Evolutionary conservation across 1,140 invertebrate genomes (phyloP), one percentile per base, ranked within the genome.

Genomic region (Steinernema feltiae): DNA sequence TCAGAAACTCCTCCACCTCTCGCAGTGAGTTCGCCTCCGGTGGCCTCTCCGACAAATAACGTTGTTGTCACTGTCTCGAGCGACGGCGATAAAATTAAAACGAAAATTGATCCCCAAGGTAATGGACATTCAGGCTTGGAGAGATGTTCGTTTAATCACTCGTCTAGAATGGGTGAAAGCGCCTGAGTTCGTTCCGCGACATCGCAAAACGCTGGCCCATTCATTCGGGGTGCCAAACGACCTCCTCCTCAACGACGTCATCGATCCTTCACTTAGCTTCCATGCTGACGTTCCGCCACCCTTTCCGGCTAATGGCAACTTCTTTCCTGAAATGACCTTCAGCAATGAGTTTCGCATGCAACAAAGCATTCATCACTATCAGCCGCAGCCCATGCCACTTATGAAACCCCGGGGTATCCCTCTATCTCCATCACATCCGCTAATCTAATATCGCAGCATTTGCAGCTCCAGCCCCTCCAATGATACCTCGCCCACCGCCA

Each of bases 101-200:
- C 53, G 53, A 63, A 63, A 63, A 63, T 63, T 63, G 53, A 63
- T 27, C 53, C 53, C 24, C 15, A 63, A 63, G 53, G 53, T 63
- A 27, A 3, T 7, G 24, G 41, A 46, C 7, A n/a, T 46, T 46
- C n/a, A 46, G 41, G 7, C 41, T n/a, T n/a, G n/a, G 41, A 46
- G 41, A n/a, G 7, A n/a, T 46, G 7, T 46, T n/a, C 41, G n/a
- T n/a, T n/a, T 12, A 7, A 7, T 46, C 7, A 46, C 41, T 46
- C 41, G n/a, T 63, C 24, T 27, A 63, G 53, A 63, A 63, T 63
- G 53, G 53, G 53, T 63, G 24, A 63, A 63, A 21, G 53, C 53
- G 15, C 53, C 53, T 21, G 53, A 63, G 24, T 63, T 63, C 53
- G 53, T 63, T 63, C 53, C 53, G 15, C 12, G 53, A 27, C 53